phyloP scores from a whole-genome alignment of 2,113 vertebrate species.

The Vidua macroura region DNA sequence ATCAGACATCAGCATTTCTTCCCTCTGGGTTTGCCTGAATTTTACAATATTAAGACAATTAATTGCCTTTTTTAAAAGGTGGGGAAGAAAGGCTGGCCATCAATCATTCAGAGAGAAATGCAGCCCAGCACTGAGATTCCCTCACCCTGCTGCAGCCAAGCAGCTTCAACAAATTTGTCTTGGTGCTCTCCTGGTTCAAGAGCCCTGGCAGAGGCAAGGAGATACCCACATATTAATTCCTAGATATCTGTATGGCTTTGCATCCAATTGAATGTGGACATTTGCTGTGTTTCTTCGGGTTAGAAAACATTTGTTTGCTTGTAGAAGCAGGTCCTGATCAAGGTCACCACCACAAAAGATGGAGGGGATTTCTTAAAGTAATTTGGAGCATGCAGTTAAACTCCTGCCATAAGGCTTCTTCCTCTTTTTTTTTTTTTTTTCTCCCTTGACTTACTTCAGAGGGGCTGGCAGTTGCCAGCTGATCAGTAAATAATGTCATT shows the following conservation, averaged over 20 bases:
- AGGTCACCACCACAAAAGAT: no score
- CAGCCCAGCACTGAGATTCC: neutral
- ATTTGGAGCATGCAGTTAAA: neutral
- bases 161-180: neutral
- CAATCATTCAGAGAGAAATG: neutral
- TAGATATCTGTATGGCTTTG: neutral
- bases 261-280: no score
- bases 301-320: neutral
- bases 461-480: neutral
- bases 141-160: neutral
- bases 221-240: neutral
- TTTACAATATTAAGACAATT: neutral
- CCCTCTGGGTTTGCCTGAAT: no score
- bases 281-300: neutral
- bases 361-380: neutral
- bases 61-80: neutral
- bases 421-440: neutral
- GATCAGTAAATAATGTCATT: neutral
- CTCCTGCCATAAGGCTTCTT: neutral
- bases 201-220: no score
- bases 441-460: accelerated
- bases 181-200: neutral
- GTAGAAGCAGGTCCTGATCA: neutral
- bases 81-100: neutral
- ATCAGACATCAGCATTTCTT: no score